phyloP scores from a whole-genome alignment of 2,113 vertebrate species.

The Pontoporia blainvillei region DNA sequence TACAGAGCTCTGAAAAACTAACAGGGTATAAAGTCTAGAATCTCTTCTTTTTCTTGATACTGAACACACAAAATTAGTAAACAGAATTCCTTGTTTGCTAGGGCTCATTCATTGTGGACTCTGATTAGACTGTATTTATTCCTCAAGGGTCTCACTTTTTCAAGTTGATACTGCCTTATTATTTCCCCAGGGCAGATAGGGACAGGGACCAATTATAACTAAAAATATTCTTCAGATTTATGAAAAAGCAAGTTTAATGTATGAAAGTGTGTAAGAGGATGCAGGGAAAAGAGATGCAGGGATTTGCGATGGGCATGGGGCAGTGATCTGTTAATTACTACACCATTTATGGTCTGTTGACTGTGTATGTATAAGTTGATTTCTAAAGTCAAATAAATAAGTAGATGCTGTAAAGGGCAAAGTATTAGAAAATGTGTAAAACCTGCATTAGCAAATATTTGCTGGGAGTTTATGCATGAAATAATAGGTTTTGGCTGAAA shows the following conservation, averaged over 20 bases:
- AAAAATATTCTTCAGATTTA: background rate
- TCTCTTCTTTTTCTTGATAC: background rate
- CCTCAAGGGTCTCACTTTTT: background rate
- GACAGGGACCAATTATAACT: background rate
- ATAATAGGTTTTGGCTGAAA: background rate
- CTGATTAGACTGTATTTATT: slow-evolving; percentile 1
- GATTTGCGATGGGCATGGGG: background rate
- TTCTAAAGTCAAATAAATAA: background rate
- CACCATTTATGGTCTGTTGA: background rate
- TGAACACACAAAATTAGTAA: background rate
- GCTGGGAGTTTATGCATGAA: background rate
- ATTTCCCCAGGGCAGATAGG: background rate
- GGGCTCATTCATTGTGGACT: background rate
- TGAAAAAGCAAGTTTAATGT: background rate
- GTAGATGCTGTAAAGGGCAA: background rate
- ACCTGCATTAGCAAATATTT: background rate
- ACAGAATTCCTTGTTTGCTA: background rate
- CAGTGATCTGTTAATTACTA: background rate
- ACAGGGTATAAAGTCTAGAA: background rate
- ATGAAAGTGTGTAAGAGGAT: background rate
- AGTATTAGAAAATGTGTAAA: background rate
- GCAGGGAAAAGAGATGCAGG: background rate
- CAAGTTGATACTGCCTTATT: background rate
- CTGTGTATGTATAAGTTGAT: background rate
- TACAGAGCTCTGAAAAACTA: background rate